Evolutionary conservation across 2,113 vertebrate genomes (phyloP).

Genomic region (Poeciliopsis turrubarensis): DNA sequence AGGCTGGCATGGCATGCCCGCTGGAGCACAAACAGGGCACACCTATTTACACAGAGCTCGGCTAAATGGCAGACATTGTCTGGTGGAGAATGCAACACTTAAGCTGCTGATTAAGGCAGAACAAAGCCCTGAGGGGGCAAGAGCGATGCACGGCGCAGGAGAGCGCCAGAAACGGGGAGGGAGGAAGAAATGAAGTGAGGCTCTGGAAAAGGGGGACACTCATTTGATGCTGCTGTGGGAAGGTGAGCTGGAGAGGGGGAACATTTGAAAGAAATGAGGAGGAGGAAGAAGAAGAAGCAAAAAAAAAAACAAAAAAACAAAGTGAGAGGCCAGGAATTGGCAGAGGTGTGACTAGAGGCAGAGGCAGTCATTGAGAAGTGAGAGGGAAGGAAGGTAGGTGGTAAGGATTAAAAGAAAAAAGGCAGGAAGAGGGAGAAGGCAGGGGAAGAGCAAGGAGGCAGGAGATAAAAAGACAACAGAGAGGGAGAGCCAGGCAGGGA

Average conservation of each 20-base stretch:
- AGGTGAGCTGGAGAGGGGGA: constrained; percentile 27
- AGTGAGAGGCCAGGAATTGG: constrained; percentile 35
- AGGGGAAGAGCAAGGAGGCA: constrained; percentile 28
- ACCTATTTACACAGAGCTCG: constrained; percentile 76
- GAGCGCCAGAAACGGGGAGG: constrained; percentile 34
- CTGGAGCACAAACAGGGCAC: constrained; percentile 75
- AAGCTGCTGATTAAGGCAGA: constrained; percentile 79
- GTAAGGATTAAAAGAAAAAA: constrained; percentile 25
- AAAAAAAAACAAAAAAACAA: background rate
- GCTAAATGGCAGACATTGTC: constrained; percentile 76
- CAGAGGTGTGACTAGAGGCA: constrained; percentile 25
- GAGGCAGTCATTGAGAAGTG: constrained; percentile 16
- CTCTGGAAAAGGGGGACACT: constrained; percentile 54
- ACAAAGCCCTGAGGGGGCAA: constrained; percentile 74
- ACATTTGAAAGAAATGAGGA: constrained; percentile 29
- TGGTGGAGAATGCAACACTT: constrained; percentile 78
- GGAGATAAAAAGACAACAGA: constrained; percentile 48
- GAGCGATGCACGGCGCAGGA: constrained; percentile 58
- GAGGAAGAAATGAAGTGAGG: constrained; percentile 44
- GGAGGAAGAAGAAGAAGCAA: constrained; percentile 6
- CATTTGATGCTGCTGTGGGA: constrained; percentile 63
- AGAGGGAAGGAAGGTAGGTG: constrained; percentile 28
- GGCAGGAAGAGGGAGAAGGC: constrained; percentile 10
- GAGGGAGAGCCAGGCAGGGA: constrained; percentile 38
- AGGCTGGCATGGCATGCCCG: constrained; percentile 68